Percentiles rank a stretch among this genome's conserved stretches.
These are phyloP conservation scores for Loxodonta africana DNA, from an alignment of 2,113 vertebrate species.

Conservation along the genomic window DNA sequence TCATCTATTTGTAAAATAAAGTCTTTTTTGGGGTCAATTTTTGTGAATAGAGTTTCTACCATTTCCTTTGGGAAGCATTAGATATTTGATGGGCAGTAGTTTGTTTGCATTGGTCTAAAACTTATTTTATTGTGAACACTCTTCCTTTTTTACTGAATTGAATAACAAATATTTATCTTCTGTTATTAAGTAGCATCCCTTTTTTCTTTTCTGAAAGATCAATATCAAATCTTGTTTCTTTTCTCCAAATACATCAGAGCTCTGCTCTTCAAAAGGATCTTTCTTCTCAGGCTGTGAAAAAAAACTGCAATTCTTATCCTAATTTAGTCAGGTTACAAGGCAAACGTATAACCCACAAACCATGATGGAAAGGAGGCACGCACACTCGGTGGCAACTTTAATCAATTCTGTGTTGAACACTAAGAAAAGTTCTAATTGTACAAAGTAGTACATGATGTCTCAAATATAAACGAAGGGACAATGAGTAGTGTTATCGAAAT, in stretches of 20 bases:
- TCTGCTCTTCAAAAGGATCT: neutral
- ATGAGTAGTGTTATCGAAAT: constrained; percentile 35
- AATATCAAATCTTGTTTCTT: constrained; percentile 6
- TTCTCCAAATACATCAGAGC: neutral
- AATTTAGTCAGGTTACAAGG: neutral
- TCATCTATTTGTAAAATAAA: constrained; percentile 6
- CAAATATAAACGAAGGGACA: constrained; percentile 38
- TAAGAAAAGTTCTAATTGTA: constrained; percentile 71
- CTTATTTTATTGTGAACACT: neutral
- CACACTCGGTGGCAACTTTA: neutral
- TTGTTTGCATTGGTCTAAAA: constrained; percentile 18
- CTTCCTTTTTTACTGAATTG: neutral
- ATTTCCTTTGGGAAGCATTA: constrained; percentile 40
- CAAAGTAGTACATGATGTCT: constrained; percentile 20
- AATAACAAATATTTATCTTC: constrained; percentile 11
- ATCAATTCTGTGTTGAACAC: neutral
- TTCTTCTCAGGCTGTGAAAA: constrained; percentile 14
- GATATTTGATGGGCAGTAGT: neutral
- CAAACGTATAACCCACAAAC: neutral
- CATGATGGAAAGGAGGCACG: neutral
- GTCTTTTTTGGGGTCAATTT: neutral
- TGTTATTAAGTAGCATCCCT: neutral
- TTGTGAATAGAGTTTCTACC: constrained; percentile 16
- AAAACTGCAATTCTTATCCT: neutral
- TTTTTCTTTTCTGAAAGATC: constrained; percentile 31